Conservation (phyloP, 2,113 vertebrate species). For the Lepisosteus osseus region DNA sequence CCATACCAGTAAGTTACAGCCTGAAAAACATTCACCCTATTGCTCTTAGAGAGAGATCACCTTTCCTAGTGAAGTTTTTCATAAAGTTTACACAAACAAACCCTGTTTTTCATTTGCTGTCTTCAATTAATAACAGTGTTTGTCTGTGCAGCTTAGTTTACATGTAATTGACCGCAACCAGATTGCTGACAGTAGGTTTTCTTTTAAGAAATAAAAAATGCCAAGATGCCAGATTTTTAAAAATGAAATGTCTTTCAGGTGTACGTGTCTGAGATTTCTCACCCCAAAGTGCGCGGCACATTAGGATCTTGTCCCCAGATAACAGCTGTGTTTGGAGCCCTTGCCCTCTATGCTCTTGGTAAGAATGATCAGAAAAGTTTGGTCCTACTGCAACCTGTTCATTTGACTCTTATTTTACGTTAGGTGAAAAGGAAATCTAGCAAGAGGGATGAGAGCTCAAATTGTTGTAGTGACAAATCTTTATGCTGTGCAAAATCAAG, state of each 20-base stretch:
- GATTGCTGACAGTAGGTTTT: not conserved
- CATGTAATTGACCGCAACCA: slow-evolving; percentile 7
- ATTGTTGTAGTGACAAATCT: no score
- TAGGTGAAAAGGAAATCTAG: no score
- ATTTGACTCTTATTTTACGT: no score
- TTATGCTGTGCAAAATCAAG: no score
- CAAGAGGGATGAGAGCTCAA: no score
- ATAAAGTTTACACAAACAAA: no score
- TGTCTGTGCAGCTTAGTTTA: slow-evolving; percentile 1
- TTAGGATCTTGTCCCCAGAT: slow-evolving; percentile 89
- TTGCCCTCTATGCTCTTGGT: slow-evolving; percentile 79
- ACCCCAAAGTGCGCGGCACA: slow-evolving; percentile 74
- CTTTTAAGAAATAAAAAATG: not conserved
- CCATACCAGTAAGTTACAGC: slow-evolving; percentile 81
- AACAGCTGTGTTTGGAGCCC: slow-evolving; percentile 84
- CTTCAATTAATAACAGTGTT: not conserved
- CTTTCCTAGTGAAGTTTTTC: no score
- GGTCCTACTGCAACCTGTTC: no score
- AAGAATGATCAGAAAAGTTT: slow-evolving; percentile 38
- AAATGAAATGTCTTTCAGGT: slow-evolving; percentile 63
- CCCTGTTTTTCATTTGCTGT: no score
- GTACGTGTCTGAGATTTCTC: slow-evolving; percentile 91
- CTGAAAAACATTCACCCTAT: not conserved
- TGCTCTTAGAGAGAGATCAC: no score
- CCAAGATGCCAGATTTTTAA: no score